phyloP scores from a whole-genome alignment of 1,140 invertebrate species.

The Bombus sylvicola region DNA sequence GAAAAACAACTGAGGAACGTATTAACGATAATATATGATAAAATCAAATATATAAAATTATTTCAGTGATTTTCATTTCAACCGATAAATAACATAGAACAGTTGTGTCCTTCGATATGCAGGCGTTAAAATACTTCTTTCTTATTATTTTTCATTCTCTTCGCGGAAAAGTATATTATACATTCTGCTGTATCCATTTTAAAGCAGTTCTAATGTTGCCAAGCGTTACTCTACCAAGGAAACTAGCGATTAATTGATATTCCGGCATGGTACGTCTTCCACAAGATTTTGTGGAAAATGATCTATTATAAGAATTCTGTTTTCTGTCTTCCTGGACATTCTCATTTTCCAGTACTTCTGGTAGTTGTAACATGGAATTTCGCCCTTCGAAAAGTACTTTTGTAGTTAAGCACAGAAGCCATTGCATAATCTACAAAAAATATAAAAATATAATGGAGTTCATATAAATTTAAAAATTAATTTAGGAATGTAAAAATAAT shows the following conservation, averaged over 20 bases:
- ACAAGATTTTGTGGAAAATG: constrained; percentile 66
- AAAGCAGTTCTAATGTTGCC: constrained; percentile 85
- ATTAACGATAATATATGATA: constrained; percentile 34
- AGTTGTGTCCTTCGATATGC: neutral
- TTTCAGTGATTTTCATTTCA: neutral
- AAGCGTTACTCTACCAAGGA: constrained; percentile 86
- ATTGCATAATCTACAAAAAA: constrained; percentile 87
- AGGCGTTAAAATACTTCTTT: constrained; percentile 34
- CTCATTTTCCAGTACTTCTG: constrained; percentile 22
- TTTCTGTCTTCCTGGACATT: neutral
- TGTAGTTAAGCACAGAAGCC: constrained; percentile 89
- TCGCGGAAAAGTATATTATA: constrained; percentile 34
- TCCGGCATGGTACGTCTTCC: constrained; percentile 86
- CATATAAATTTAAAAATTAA: neutral
- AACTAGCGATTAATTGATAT: constrained; percentile 89
- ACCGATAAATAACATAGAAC: neutral
- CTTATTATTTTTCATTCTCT: neutral
- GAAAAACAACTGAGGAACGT: constrained; percentile 17
- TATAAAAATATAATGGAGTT: neutral
- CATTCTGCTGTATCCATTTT: constrained; percentile 85
- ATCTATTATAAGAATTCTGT: constrained; percentile 60
- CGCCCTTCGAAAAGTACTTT: constrained; percentile 88
- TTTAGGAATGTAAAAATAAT: constrained; percentile 48
- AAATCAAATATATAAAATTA: constrained; percentile 43
- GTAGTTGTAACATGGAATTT: constrained; percentile 36